phyloP scores from a whole-genome alignment of 2,797 vertebrate species.

The Cuniculus paca region DNA sequence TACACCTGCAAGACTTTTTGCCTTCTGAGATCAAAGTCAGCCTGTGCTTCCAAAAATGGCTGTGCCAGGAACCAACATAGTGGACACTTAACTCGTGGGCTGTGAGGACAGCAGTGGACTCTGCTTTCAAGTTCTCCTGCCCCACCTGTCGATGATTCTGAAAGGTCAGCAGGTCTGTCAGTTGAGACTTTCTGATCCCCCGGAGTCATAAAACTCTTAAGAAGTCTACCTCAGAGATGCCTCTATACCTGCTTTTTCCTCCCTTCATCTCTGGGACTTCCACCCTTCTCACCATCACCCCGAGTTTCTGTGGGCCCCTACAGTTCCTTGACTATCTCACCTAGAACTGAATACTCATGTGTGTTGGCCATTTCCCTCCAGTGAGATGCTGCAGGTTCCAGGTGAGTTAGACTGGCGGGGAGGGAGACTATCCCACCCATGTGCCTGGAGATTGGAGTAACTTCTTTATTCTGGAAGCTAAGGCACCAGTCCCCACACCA shows the following conservation, averaged over 20 bases:
- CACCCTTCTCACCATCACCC: not conserved
- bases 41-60: not conserved
- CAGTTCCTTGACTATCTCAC: not conserved
- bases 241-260: not conserved
- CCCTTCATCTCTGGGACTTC: not conserved
- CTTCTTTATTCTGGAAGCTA: not conserved
- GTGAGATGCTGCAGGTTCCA: not conserved
- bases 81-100: not conserved
- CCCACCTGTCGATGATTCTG: not conserved
- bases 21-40: not conserved
- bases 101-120: not conserved
- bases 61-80: not conserved
- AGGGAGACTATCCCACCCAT: not conserved
- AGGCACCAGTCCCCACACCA: not conserved
- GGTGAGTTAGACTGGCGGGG: not conserved
- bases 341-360: not conserved
- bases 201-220: not conserved
- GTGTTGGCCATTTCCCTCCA: not conserved
- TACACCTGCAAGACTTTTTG: not conserved
- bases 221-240: not conserved
- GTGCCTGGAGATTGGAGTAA: not conserved
- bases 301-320: not conserved
- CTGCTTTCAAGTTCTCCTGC: not conserved
- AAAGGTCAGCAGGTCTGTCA: not conserved
- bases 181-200: not conserved